Evolutionary conservation across 2,113 vertebrate species (phyloP).

Genomic region (Thermophis baileyi): DNA sequence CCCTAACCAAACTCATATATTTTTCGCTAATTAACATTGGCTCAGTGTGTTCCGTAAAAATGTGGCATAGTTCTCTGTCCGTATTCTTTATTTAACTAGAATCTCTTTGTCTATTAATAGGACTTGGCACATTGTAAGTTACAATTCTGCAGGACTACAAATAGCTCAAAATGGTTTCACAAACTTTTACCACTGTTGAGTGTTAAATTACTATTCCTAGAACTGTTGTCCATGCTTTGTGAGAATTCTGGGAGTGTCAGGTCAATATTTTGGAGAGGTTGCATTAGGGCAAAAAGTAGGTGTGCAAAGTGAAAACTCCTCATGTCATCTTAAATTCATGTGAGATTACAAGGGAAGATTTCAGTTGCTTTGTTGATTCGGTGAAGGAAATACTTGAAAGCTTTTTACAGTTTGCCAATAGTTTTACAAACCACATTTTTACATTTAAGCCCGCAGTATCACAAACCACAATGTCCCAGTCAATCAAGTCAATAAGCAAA

Average conservation of each 20-base stretch:
- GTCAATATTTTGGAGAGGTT: not conserved
- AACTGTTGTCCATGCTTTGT: not conserved
- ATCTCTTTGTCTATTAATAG: not conserved
- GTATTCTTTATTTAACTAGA: not conserved
- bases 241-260: not conserved
- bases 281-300: not conserved
- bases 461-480: not conserved
- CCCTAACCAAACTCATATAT: not conserved
- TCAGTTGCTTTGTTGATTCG: not conserved
- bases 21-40: not conserved
- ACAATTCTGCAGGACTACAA: not conserved
- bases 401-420: not conserved
- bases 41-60: not conserved
- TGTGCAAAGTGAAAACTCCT: too few relatives aligned
- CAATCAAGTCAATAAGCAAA: too few relatives aligned
- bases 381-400: not conserved
- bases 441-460: not conserved
- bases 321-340: not conserved
- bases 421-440: not conserved
- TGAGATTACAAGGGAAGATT: not conserved
- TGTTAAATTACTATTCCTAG: not conserved
- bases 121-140: not conserved
- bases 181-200: not conserved
- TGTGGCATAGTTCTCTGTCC: not conserved
- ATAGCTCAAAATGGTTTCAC: not conserved